Evolutionary conservation across 2,888 invertebrate species (phyloP).

Genomic region (Drosophila vallismaia): DNA sequence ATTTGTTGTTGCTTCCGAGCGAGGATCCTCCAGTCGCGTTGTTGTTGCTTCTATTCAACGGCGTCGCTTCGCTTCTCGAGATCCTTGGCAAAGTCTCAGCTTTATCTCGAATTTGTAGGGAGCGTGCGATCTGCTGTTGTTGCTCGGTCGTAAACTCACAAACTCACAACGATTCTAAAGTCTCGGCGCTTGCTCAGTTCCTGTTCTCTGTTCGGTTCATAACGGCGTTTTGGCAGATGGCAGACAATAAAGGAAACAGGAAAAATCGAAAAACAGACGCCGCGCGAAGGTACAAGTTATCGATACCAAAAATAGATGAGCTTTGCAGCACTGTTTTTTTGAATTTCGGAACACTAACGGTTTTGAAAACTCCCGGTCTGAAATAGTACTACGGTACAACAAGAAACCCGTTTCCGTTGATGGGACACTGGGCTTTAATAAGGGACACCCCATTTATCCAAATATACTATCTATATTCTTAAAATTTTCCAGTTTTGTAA

Average conservation of each 20-base stretch:
- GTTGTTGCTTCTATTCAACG: conserved; percentile 22
- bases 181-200: conserved; percentile 59
- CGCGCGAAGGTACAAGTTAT: not conserved
- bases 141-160: conserved; percentile 33
- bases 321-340: too few species aligned
- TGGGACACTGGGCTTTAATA: too few species aligned
- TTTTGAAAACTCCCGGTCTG: too few species aligned
- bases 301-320: not conserved
- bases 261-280: conserved; percentile 65
- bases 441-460: too few species aligned
- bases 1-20: conserved; percentile 1
- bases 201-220: conserved; percentile 63
- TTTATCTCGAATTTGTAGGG: conserved; percentile 3
- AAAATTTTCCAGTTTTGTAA: too few species aligned
- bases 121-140: conserved; percentile 26
- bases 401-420: too few species aligned
- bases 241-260: conserved; percentile 32
- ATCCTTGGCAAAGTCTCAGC: conserved; percentile 17
- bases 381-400: too few species aligned
- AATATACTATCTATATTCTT: too few species aligned
- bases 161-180: conserved; percentile 59
- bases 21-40: conserved; percentile 22
- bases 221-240: conserved; percentile 74
- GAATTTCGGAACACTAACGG: too few species aligned
- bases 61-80: conserved; percentile 14